Evolutionary conservation across 2,888 invertebrate species (phyloP).

Genomic region (Andrena chrysosceles): DNA sequence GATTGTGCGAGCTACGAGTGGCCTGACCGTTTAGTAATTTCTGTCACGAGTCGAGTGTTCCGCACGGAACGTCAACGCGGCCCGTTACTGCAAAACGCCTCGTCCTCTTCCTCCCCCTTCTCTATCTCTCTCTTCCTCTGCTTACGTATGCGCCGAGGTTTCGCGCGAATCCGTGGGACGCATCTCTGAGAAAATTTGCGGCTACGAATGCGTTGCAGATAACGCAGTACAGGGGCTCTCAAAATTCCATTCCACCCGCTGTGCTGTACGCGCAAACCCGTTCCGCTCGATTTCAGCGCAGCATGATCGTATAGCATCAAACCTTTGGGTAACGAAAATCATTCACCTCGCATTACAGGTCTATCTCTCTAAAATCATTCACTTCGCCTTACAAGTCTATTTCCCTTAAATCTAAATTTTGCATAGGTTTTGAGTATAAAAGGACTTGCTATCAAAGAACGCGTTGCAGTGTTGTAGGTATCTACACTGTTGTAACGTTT

Average conservation of each 20-base stretch:
- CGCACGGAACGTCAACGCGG: slow-evolving; percentile 73
- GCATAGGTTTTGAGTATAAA: no score
- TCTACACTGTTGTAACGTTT: no score
- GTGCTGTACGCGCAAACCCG: no score
- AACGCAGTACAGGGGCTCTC: slow-evolving; percentile 16
- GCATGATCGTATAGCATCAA: no score
- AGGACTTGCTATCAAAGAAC: no score
- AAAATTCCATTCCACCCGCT: slow-evolving; percentile 14
- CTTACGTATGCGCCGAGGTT: slow-evolving; percentile 69
- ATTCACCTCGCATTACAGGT: no score
- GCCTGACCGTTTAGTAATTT: slow-evolving; percentile 82
- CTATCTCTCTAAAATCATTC: no score
- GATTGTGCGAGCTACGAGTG: slow-evolving; percentile 63
- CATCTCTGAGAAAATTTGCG: slow-evolving; percentile 71
- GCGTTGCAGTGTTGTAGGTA: no score
- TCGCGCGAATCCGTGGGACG: slow-evolving; percentile 57
- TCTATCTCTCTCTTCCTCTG: slow-evolving; percentile 35
- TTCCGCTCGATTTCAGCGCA: no score
- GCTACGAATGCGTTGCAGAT: slow-evolving; percentile 25
- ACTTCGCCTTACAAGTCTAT: no score
- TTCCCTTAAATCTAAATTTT: no score
- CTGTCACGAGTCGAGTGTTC: slow-evolving; percentile 83
- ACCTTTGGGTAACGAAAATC: no score
- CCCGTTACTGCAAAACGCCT: slow-evolving; percentile 72
- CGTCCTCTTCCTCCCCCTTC: not conserved